Evolutionary conservation across 2,113 vertebrate genomes (phyloP).

Genomic region (Lepus timidus): DNA sequence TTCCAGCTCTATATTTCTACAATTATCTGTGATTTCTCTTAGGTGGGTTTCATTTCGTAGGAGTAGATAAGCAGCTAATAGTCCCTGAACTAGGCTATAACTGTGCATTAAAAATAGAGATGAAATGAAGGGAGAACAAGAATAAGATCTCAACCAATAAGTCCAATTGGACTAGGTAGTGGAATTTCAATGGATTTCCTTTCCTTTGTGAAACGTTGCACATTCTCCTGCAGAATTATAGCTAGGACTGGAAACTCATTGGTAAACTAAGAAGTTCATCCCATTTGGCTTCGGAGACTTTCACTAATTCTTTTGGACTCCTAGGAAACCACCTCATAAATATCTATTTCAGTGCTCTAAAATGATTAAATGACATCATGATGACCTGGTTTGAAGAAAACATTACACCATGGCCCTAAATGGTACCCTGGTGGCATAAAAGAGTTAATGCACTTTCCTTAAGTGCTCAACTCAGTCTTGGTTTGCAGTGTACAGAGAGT

Average conservation of each 20-base stretch:
- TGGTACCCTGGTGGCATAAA: slow-evolving; percentile 73
- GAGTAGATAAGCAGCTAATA: neutral
- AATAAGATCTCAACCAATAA: slow-evolving; percentile 31
- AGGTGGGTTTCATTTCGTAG: neutral
- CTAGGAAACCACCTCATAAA: slow-evolving; percentile 54
- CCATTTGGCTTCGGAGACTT: slow-evolving; percentile 40
- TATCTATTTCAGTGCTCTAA: slow-evolving; percentile 78
- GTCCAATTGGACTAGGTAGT: neutral
- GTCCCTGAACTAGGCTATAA: neutral
- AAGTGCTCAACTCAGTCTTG: slow-evolving; percentile 76
- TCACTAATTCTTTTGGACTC: slow-evolving; percentile 63
- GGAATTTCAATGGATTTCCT: slow-evolving; percentile 51
- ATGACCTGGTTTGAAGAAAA: slow-evolving; percentile 79
- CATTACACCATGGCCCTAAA: slow-evolving; percentile 72
- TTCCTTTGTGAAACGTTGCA: slow-evolving; percentile 29
- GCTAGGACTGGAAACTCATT: neutral
- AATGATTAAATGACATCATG: slow-evolving; percentile 79
- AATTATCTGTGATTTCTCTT: slow-evolving; percentile 47
- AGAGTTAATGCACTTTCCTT: slow-evolving; percentile 75
- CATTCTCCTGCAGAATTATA: slow-evolving; percentile 50
- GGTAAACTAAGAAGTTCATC: neutral
- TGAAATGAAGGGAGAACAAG: neutral
- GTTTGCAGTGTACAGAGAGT: slow-evolving; percentile 67
- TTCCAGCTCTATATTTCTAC: neutral
- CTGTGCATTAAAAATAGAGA: neutral